phyloP scores from a whole-genome alignment of 2,888 invertebrate genomes.

The Harmothoe impar region DNA sequence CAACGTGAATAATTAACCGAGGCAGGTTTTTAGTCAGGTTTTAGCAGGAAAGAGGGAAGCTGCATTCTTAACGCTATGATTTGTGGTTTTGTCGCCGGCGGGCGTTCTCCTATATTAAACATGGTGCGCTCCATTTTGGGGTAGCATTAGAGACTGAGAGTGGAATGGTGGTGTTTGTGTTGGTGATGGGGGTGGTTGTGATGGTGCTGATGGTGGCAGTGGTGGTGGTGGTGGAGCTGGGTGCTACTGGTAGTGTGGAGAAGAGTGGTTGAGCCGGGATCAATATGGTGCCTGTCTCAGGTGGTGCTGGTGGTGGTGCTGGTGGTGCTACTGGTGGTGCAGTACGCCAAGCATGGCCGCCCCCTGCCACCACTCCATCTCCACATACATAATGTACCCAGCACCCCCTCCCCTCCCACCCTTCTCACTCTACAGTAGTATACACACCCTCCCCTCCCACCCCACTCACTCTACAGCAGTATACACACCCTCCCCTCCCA shows the following conservation, averaged over 20 bases:
- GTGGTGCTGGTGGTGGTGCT: conserved; percentile 44
- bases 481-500: too few relatives aligned
- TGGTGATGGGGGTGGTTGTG: neutral
- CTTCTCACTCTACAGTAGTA: neutral
- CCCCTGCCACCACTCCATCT: neutral
- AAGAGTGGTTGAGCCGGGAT: neutral
- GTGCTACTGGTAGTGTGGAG: neutral
- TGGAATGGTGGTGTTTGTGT: neutral
- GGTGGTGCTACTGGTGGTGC: neutral
- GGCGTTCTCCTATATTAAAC: conserved; percentile 11
- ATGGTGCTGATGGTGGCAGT: neutral
- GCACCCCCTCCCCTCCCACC: neutral
- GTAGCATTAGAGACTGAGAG: neutral
- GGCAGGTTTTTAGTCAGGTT: neutral
- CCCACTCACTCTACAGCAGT: too few relatives aligned
- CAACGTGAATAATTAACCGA: neutral
- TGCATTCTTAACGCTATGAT: neutral
- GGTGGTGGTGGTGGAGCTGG: neutral
- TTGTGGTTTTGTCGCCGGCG: neutral
- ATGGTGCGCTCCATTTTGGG: neutral
- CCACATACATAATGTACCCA: conserved; percentile 27
- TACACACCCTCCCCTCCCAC: neutral
- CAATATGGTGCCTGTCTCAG: conserved; percentile 51
- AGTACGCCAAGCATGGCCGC: conserved; percentile 15
- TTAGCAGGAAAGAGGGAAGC: too few relatives aligned